A percentile compares a stretch with the other conserved stretches of the same genome.
These are phyloP conservation scores for Astreopora myriophthalma DNA, from an alignment of 64 coral and sea anemone species.

Conservation along the genomic window DNA sequence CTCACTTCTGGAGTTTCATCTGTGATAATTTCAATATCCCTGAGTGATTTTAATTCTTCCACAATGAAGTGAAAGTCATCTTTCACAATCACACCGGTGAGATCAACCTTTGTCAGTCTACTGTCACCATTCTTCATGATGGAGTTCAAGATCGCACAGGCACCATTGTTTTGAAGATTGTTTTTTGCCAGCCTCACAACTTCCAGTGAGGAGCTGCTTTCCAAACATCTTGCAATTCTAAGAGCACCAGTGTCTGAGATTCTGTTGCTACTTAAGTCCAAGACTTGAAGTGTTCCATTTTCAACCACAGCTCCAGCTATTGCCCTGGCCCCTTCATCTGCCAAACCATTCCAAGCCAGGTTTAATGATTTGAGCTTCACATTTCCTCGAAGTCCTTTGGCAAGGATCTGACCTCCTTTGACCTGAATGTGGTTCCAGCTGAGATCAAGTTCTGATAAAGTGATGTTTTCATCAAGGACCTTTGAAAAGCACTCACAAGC, in stretches of 20 bases:
- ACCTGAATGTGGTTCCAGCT: constrained; percentile 94
- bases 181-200: constrained; percentile 71
- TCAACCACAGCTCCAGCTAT: constrained; percentile 57
- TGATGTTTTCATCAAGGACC: constrained; percentile 80
- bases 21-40: constrained; percentile 67
- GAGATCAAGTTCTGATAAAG: constrained; percentile 66
- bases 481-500: constrained; percentile 76
- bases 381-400: constrained; percentile 80
- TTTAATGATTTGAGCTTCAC: constrained; percentile 86
- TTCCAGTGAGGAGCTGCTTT: constrained; percentile 72
- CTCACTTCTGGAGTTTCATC: constrained; percentile 54
- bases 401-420: constrained; percentile 57
- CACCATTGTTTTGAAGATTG: constrained; percentile 78
- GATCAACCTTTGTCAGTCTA: constrained; percentile 65
- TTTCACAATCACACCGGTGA: constrained; percentile 52
- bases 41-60: constrained; percentile 61
- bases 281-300: constrained; percentile 58
- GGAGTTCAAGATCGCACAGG: constrained; percentile 64
- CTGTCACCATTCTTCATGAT: constrained; percentile 72
- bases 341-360: constrained; percentile 90
- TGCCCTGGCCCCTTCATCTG: constrained; percentile 68
- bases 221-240: constrained; percentile 44
- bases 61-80: constrained; percentile 64
- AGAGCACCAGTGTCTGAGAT: constrained; percentile 59
- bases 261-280: constrained; percentile 86